phyloP scores from a whole-genome alignment of 2,113 vertebrate genomes.

The Acrocephalus arundinaceus region DNA sequence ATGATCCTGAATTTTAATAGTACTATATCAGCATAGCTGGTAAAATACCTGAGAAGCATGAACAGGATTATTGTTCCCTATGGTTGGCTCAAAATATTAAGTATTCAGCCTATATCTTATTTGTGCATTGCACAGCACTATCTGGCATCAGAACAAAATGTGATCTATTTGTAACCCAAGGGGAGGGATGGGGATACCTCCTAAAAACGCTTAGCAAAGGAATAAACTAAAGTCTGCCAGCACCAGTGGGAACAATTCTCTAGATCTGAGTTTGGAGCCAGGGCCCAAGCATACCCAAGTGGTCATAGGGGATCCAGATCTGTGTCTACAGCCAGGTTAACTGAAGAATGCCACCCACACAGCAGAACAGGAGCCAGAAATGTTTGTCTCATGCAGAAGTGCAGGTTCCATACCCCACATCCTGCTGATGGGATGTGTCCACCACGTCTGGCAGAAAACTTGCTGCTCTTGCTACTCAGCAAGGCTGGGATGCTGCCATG shows the following conservation, averaged over 20 bases:
- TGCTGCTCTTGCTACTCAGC: not conserved
- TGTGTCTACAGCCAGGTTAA: not conserved
- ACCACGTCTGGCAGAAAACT: not conserved
- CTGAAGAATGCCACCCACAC: not conserved
- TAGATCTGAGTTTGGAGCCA: not conserved
- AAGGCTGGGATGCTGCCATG: not conserved
- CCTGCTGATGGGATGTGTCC: rapidly evolving
- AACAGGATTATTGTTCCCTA: not conserved
- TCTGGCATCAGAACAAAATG: not conserved
- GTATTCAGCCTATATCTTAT: not conserved
- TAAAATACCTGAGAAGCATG: not conserved
- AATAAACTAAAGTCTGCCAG: not conserved
- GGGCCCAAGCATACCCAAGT: too few species aligned
- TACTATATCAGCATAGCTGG: not conserved
- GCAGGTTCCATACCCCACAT: not conserved
- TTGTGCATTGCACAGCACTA: not conserved
- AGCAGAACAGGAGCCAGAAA: not conserved
- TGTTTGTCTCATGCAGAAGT: not conserved
- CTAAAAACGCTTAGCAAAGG: not conserved
- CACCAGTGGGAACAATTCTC: not conserved
- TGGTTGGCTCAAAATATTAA: not conserved
- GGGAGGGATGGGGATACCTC: not conserved
- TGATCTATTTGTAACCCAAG: not conserved
- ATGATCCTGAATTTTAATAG: slow-evolving; percentile 39
- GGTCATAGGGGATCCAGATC: not conserved